Conservation (phyloP, 2,113 vertebrate genomes). For the Aphyosemion australe region DNA sequence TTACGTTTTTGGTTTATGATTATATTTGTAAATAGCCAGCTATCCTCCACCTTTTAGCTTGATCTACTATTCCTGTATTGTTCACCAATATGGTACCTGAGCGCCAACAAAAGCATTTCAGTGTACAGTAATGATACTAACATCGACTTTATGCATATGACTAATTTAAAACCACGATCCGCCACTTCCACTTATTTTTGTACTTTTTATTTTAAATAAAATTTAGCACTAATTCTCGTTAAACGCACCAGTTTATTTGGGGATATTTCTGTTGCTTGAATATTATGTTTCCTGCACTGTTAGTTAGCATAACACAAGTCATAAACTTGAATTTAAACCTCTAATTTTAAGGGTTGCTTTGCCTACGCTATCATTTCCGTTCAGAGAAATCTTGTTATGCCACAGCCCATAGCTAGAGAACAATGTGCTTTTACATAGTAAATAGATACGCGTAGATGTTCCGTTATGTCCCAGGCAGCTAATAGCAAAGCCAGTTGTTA, state of each 20-base stretch:
- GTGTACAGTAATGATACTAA: neutral
- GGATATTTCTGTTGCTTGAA: neutral
- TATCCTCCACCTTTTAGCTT: neutral
- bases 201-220: too few species aligned
- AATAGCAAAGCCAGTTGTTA: conserved; percentile 19
- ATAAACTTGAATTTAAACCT: conserved; percentile 20
- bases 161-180: neutral
- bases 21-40: conserved; percentile 26
- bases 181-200: too few species aligned
- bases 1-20: neutral
- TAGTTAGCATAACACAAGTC: conserved; percentile 7
- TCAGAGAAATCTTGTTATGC: conserved; percentile 38
- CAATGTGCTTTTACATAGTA: conserved; percentile 37
- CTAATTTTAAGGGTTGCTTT: neutral
- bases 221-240: neutral
- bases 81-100: neutral
- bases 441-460: conserved; percentile 21
- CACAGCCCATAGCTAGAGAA: conserved; percentile 29
- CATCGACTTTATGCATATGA: neutral
- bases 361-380: conserved; percentile 55
- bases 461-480: conserved; percentile 1
- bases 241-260: conserved; percentile 1
- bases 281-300: neutral
- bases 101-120: neutral
- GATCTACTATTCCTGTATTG: neutral